Conservation (phyloP, 2,797 vertebrate species). For the Hydrolagus colliei region DNA sequence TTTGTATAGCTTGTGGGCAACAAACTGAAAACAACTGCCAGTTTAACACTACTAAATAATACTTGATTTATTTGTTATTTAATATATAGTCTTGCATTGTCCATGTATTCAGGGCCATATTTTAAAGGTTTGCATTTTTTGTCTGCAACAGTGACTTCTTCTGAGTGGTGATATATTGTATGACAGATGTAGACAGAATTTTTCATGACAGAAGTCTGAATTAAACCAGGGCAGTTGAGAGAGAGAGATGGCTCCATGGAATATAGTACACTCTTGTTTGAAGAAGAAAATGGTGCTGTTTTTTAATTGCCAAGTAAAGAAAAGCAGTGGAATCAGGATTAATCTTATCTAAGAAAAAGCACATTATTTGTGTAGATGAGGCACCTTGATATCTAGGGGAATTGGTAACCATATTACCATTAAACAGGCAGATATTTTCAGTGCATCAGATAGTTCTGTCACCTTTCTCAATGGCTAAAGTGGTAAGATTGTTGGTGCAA, state of each 20-base stretch:
- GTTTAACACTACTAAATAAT: not conserved
- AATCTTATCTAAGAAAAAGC: not conserved
- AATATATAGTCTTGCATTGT: too few species aligned
- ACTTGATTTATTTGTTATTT: too few species aligned
- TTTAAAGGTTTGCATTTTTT: too few species aligned
- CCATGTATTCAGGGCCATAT: too few species aligned
- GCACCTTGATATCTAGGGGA: not conserved
- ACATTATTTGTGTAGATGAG: not conserved
- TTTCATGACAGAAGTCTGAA: not conserved
- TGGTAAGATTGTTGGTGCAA: not conserved
- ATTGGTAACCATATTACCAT: not conserved
- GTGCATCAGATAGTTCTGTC: not conserved
- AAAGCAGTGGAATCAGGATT: not conserved
- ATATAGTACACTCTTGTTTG: not conserved
- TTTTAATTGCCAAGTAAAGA: not conserved
- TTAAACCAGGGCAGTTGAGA: constrained; percentile 7
- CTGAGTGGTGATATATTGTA: not conserved
- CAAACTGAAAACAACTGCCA: not conserved
- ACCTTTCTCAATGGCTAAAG: too few species aligned
- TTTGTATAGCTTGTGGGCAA: too few species aligned
- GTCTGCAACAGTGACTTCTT: not conserved
- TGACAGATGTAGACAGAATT: not conserved
- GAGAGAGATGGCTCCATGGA: not conserved
- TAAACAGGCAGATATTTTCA: not conserved
- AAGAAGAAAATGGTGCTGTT: not conserved